A percentile compares a stretch with the other conserved stretches of the same genome.
These are phyloP conservation scores for Copidosoma floridanum DNA, from an alignment of 1,140 invertebrate species.

Conservation along the genomic window DNA sequence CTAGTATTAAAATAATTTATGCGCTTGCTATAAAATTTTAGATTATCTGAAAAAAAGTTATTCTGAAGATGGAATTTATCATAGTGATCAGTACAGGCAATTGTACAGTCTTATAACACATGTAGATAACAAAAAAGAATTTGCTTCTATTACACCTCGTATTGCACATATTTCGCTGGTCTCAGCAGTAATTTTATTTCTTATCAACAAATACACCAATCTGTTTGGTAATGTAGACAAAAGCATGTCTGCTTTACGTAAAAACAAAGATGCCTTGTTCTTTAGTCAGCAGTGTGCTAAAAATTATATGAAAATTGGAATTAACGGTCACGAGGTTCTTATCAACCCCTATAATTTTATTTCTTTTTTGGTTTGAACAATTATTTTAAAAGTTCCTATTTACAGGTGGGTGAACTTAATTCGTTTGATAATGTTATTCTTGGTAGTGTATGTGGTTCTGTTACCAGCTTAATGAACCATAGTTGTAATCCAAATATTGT, in stretches of 20 bases:
- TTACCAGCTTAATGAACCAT: constrained; percentile 88
- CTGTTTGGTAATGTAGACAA: constrained; percentile 54
- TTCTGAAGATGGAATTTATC: constrained; percentile 49
- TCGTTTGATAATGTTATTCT: neutral
- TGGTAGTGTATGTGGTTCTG: constrained; percentile 68
- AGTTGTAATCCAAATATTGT: constrained; percentile 86
- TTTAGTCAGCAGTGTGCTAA: constrained; percentile 56
- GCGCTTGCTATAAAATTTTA: too few species aligned
- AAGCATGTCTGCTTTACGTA: constrained; percentile 19
- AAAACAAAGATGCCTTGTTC: constrained; percentile 40
- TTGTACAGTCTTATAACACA: constrained; percentile 76
- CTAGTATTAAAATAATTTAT: constrained; percentile 1
- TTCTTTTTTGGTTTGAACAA: neutral
- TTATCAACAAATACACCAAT: constrained; percentile 61
- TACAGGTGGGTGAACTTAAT: neutral
- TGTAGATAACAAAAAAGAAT: constrained; percentile 69
- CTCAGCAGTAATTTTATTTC: constrained; percentile 66
- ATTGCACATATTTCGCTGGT: too few species aligned
- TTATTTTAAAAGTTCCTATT: too few species aligned
- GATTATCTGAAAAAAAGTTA: constrained; percentile 46
- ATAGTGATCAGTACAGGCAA: constrained; percentile 54
- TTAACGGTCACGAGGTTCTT: neutral
- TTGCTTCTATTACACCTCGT: constrained; percentile 71
- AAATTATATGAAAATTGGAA: neutral
- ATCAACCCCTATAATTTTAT: neutral